Base-by-base conservation (phyloP, 2,113 vertebrate genomes). In the Neomonachus schauinslandi region DNA sequence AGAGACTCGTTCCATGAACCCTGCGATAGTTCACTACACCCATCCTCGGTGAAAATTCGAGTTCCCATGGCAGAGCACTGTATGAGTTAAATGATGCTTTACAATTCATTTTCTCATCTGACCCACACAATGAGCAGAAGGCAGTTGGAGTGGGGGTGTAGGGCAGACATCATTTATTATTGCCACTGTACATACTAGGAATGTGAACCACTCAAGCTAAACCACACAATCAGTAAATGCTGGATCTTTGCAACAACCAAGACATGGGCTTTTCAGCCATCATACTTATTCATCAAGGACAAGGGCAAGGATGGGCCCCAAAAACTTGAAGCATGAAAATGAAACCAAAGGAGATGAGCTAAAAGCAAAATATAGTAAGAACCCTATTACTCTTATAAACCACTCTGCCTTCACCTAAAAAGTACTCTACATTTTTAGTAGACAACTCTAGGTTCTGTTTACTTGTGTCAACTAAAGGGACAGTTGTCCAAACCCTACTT, bases 401-500 rank as follows among this genome's bases (percentile, higher is more conserved):
- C 10, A 42, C 10, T 26, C 77, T 46, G 22, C 6, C 39, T 84
- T n/a, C 31, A 33, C 39, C 36, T 22, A 71, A 83, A 18, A 63
- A 87, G 22, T 24, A 7, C 28, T 69, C 63, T 87, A 6, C 15
- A 51, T 53, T 81, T 90, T 49, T 49, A 13, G 51, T 4, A 42
- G 79, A 81, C 33, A 83, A 28, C 69, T 86, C 53, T 39, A 83
- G 69, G 69, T 63, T 93, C 81, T 91, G 65, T 92, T 85, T 82
- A 71, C 16, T 42, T 2, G 31, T 63, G 67, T 94, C 77, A 89
- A 15, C 84, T 79, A 51, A 93, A 96, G 36, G 10, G 71, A n/a
- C 88, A 67, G 89, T 53, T 94, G 96, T 74, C 77, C 6, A 79
- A 96, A 93, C 69, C 76, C 72, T 57, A 53, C 59, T 95, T 80